These are phyloP conservation scores for Drosophila peninsularis DNA, from an alignment of 2,888 invertebrate genomes.

Conservation along the genomic window DNA sequence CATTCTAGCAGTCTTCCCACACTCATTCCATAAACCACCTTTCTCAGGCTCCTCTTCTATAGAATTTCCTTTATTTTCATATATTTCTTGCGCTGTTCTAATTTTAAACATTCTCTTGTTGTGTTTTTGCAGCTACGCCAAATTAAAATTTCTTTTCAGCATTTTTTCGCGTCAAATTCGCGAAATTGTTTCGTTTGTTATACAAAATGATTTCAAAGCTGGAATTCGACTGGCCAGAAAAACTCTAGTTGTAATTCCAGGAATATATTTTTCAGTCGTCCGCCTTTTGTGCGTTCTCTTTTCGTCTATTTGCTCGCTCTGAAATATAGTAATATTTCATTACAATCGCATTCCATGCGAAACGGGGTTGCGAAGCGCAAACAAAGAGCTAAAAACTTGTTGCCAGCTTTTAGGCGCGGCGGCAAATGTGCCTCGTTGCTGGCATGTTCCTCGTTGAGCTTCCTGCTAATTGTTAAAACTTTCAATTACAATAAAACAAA, in stretches of 20 bases:
- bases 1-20: too few species aligned
- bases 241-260: constrained; percentile 6
- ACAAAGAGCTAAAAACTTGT: constrained; percentile 27
- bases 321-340: constrained; percentile 37
- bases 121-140: background rate
- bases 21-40: background rate
- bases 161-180: constrained; percentile 3
- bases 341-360: constrained; percentile 38
- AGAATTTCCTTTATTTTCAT: background rate
- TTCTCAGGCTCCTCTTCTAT: background rate
- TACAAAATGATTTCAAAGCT: constrained; percentile 21
- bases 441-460: constrained; percentile 8
- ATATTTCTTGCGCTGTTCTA: background rate
- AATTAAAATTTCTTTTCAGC: constrained; percentile 6
- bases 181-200: constrained; percentile 1
- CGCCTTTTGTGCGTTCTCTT: background rate
- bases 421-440: constrained; percentile 19
- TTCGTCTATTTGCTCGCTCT: constrained; percentile 5
- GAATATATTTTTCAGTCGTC: background rate
- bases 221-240: constrained; percentile 15
- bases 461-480: constrained; percentile 65
- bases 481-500: constrained; percentile 60
- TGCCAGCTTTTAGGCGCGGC: constrained; percentile 42
- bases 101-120: background rate
- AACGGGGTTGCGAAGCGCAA: constrained; percentile 16